These are phyloP conservation scores for Papilio helenus DNA, from an alignment of 1,140 invertebrate species.

Conservation along the genomic window DNA sequence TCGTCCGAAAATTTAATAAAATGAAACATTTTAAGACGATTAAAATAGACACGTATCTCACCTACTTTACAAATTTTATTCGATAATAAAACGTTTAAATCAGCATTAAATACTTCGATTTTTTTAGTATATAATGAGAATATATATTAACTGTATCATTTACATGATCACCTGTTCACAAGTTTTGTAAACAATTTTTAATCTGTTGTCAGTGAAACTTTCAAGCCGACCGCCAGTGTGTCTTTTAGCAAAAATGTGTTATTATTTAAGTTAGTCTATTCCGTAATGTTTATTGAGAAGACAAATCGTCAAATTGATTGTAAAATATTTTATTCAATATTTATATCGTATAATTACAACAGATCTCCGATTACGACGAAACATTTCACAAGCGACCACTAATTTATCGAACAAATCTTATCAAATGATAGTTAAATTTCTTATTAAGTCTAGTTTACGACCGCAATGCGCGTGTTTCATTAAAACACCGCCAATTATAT, in stretches of 20 bases:
- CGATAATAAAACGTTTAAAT: slow-evolving; percentile 25
- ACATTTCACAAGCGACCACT: slow-evolving; percentile 11
- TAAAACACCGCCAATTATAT: slow-evolving; percentile 57
- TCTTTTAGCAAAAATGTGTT: slow-evolving; percentile 46
- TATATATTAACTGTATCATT: background rate
- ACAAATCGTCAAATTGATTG: background rate
- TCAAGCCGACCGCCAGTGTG: slow-evolving; percentile 26
- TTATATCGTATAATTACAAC: background rate
- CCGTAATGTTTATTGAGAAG: background rate
- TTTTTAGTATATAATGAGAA: background rate
- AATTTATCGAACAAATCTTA: slow-evolving; percentile 21
- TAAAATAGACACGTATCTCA: background rate
- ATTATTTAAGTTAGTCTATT: background rate
- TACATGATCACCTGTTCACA: background rate
- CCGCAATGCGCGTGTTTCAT: slow-evolving; percentile 43
- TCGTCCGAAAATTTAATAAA: background rate
- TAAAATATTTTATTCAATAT: background rate
- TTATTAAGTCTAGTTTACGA: slow-evolving; percentile 31
- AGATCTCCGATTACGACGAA: background rate
- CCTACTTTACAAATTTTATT: slow-evolving; percentile 18
- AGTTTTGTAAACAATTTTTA: slow-evolving; percentile 28
- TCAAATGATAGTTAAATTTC: slow-evolving; percentile 22
- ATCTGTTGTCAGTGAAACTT: slow-evolving; percentile 37
- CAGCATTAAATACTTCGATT: background rate
- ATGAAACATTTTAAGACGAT: too few relatives aligned